phyloP scores from a whole-genome alignment of 2,113 vertebrate genomes.

The Cacatua alba region DNA sequence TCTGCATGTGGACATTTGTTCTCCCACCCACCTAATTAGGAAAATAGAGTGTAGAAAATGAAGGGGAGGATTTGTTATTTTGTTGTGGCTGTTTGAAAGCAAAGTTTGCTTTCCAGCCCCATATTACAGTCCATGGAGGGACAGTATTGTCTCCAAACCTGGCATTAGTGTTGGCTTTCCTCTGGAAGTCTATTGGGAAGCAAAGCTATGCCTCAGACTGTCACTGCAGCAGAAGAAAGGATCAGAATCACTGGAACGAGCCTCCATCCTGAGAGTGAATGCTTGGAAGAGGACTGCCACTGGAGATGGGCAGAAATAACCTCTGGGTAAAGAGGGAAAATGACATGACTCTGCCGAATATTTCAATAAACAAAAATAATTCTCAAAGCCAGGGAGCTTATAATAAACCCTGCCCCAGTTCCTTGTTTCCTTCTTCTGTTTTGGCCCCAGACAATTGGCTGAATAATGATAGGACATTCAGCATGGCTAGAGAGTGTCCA shows the following conservation, averaged over 20 bases:
- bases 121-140: constrained; percentile 39
- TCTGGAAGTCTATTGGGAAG: constrained; percentile 6
- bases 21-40: constrained; percentile 68
- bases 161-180: constrained; percentile 50
- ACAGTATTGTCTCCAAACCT: constrained; percentile 54
- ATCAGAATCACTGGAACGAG: background rate
- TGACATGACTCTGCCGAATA: background rate
- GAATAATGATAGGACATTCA: background rate
- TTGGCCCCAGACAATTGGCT: background rate
- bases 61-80: constrained; percentile 66
- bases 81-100: constrained; percentile 58
- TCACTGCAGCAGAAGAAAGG: background rate
- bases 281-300: background rate
- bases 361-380: background rate
- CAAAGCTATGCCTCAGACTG: constrained; percentile 5
- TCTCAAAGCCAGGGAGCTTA: background rate
- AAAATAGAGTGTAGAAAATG: constrained; percentile 66
- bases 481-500: background rate
- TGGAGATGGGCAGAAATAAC: background rate
- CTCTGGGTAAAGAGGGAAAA: background rate
- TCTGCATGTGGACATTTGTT: constrained; percentile 70
- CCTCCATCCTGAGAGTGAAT: background rate
- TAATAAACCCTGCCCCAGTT: background rate
- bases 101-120: constrained; percentile 62
- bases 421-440: background rate